Percentiles rank a stretch among this genome's conserved stretches.
Evolutionary conservation across 2,113 vertebrate species (phyloP).

Genomic region (Orycteropus afer): DNA sequence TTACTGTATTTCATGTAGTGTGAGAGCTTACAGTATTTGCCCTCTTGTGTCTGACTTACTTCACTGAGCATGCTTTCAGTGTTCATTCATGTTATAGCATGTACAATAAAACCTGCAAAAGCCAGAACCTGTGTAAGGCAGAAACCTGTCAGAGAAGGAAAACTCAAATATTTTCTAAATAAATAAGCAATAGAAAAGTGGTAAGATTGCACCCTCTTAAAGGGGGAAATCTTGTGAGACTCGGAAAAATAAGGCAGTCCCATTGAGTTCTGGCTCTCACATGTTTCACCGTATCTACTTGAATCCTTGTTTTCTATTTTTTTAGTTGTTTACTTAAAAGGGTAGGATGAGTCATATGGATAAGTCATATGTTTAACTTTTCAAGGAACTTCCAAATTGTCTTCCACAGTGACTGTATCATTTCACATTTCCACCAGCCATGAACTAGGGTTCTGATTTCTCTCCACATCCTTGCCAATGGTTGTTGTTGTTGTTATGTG

Average conservation of each 20-base stretch:
- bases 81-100: no score
- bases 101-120: neutral
- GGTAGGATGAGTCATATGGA: neutral
- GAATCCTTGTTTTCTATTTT: neutral
- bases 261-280: neutral
- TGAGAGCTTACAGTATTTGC: no score
- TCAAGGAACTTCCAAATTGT: neutral
- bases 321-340: no score
- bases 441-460: neutral
- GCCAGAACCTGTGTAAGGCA: neutral
- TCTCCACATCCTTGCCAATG: neutral
- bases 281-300: neutral
- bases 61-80: no score
- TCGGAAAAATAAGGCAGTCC: neutral
- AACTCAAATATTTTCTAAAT: neutral
- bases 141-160: neutral
- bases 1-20: no score
- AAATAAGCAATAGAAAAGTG: neutral
- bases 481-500: neutral
- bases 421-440: neutral
- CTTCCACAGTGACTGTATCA: neutral
- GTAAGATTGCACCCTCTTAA: neutral
- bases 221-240: neutral
- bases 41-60: no score
- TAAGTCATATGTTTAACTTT: neutral